phyloP scores from a whole-genome alignment of 1,140 invertebrate genomes.

The Hestina assimilis region DNA sequence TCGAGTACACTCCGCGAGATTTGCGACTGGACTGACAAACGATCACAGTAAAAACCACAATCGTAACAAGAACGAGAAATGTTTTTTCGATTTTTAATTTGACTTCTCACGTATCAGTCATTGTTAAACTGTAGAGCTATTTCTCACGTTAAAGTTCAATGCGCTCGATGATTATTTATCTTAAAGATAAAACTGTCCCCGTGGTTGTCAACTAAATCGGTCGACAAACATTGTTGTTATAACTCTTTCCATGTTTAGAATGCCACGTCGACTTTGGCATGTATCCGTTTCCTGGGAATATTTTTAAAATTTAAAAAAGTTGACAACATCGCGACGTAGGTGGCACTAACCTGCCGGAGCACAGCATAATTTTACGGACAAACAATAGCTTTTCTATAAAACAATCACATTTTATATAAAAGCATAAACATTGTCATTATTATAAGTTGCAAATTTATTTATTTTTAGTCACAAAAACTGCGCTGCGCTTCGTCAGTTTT shows the following conservation, averaged over 20 bases:
- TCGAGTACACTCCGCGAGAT: constrained; percentile 20
- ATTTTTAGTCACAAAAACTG: too few relatives aligned
- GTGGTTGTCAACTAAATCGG: constrained; percentile 36
- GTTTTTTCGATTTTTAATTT: not conserved
- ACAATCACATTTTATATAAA: too few relatives aligned
- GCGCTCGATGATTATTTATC: constrained; percentile 26
- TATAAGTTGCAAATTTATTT: too few relatives aligned
- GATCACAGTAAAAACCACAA: constrained; percentile 13
- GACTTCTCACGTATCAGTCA: constrained; percentile 1
- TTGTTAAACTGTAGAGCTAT: not conserved
- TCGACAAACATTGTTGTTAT: constrained; percentile 43
- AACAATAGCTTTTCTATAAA: too few relatives aligned
- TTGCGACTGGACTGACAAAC: constrained; percentile 22
- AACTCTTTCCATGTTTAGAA: constrained; percentile 47
- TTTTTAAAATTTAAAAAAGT: constrained; percentile 34
- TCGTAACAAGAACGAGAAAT: not conserved
- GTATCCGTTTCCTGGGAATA: constrained; percentile 50
- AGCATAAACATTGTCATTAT: too few relatives aligned
- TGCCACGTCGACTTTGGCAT: constrained; percentile 25
- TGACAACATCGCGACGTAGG: constrained; percentile 5
- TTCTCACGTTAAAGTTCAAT: constrained; percentile 23
- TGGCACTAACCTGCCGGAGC: too few relatives aligned
- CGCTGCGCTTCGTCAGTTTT: too few relatives aligned
- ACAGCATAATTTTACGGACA: too few relatives aligned
- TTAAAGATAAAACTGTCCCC: constrained; percentile 38